These are phyloP conservation scores for Bradynema listronoti DNA, from an alignment of 1,140 invertebrate species.

Conservation along the genomic window DNA sequence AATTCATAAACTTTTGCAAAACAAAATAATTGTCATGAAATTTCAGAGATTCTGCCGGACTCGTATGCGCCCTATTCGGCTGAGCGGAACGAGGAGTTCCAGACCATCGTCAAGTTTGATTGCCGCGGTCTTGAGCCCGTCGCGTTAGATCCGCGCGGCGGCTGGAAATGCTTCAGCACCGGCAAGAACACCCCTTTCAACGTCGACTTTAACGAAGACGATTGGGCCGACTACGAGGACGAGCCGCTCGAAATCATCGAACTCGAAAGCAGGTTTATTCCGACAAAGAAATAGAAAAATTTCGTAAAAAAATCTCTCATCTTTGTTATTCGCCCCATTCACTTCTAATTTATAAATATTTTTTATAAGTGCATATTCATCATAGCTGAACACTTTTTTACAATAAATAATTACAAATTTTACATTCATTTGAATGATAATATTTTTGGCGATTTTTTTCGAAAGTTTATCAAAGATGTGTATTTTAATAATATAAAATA, in stretches of 20 bases:
- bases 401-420: no score
- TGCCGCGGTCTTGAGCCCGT: conserved; percentile 79
- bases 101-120: conserved; percentile 77
- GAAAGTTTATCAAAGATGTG: no score
- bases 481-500: no score
- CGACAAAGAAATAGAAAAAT: conserved; percentile 1
- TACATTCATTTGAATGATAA: no score
- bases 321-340: background rate
- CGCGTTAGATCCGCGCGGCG: conserved; percentile 73
- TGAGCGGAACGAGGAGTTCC: conserved; percentile 69
- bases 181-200: conserved; percentile 70
- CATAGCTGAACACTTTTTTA: no score
- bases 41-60: conserved; percentile 62
- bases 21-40: conserved; percentile 14
- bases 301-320: background rate
- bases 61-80: conserved; percentile 62
- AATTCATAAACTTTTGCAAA: background rate
- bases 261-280: conserved; percentile 21
- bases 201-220: conserved; percentile 73
- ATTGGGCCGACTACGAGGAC: conserved; percentile 87
- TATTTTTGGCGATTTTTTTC: no score
- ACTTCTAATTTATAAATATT: conserved; percentile 13
- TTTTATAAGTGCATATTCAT: no score
- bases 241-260: conserved; percentile 36
- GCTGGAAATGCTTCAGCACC: conserved; percentile 70